A percentile compares a stretch with the other conserved stretches of the same genome.
Evolutionary conservation across 2,113 vertebrate species (phyloP).

Genomic region (Chunga burmeisteri): DNA sequence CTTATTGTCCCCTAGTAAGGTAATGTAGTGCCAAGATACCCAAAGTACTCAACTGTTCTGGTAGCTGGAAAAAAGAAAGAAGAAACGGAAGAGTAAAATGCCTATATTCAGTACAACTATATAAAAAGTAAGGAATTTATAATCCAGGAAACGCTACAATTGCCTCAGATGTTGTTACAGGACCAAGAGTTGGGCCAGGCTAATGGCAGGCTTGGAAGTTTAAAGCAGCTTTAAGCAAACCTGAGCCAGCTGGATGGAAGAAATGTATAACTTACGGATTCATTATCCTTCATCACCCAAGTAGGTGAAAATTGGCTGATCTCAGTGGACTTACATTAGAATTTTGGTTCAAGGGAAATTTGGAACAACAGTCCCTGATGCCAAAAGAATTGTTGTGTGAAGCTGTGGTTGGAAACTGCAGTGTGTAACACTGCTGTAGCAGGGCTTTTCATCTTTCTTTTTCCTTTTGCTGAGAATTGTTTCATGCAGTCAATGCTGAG

Average conservation of each 20-base stretch:
- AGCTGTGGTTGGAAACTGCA: neutral
- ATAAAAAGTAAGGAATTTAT: neutral
- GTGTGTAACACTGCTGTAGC: neutral
- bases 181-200: neutral
- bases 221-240: neutral
- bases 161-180: conserved; percentile 4
- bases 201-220: neutral
- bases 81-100: neutral
- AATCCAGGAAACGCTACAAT: neutral
- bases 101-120: neutral
- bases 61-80: neutral
- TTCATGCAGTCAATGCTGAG: neutral
- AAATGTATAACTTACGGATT: neutral
- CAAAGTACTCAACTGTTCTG: neutral
- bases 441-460: neutral
- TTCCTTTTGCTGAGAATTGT: neutral
- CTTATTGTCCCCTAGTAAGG: neutral
- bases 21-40: neutral
- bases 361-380: neutral
- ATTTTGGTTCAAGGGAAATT: neutral
- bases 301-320: neutral
- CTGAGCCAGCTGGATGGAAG: neutral
- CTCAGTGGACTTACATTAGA: neutral
- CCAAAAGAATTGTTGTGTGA: neutral
- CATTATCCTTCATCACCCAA: neutral